Base-by-base conservation (phyloP, 2,888 invertebrate genomes). In the Rosalia funebris region DNA sequence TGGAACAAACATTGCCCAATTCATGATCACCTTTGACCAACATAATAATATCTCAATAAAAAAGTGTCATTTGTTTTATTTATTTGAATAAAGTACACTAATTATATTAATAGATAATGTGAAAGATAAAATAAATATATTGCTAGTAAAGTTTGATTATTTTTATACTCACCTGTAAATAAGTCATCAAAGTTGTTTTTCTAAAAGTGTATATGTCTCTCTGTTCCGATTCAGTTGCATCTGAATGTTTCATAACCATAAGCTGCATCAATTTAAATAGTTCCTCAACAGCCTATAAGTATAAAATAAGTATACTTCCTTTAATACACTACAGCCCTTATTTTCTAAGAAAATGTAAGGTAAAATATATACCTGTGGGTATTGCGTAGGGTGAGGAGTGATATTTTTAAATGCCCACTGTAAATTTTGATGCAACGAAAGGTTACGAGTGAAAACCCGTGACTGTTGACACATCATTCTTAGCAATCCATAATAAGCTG, bases 321-420 rank as follows among this genome's bases (percentile, higher is more conserved):
- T n/a, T n/a, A n/a, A n/a, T n/a, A n/a, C n/a, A n/a, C n/a, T n/a
- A n/a, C n/a, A n/a, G n/a, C n/a, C n/a, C n/a, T n/a, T n/a, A n/a
- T n/a, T n/a, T n/a, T n/a, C n/a, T n/a, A n/a, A n/a, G n/a, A n/a
- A n/a, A n/a, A n/a, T n/a, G n/a, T n/a, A n/a, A n/a, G n/a, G n/a
- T n/a, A n/a, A n/a, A n/a, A n/a, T n/a, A n/a, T n/a, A n/a, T 78
- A 87, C 89, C 64, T 89, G 89, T 12, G 93, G 91, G 83, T 97
- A 97, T 72, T 96, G 92, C 15, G 94, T 94, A 3, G 95, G 94
- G 82, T 95, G 95, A n/a, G 96, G 95, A 25, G 95, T 94, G 66
- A 97, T 96, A 81, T 96, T 96, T 76, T 96, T 91, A 82, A 96
- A 96, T 17, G 96, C 96, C 96, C 96, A 97, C 78, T 95, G 94